Evolutionary conservation across 2,113 vertebrate species (phyloP).

Genomic region (Malurus elegans): DNA sequence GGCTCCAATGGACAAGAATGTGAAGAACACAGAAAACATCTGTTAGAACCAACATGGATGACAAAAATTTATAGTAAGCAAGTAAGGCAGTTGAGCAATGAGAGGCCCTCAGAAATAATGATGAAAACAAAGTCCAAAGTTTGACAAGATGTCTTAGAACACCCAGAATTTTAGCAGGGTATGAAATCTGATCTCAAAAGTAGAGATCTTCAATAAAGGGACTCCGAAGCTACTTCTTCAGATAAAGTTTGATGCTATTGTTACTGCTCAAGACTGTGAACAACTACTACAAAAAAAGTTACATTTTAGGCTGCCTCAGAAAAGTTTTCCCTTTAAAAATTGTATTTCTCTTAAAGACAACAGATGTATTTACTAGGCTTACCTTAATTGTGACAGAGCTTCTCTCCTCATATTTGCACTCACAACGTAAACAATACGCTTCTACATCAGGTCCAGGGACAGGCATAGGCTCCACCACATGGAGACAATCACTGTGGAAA

Average conservation of each 20-base stretch:
- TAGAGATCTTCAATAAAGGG: background rate
- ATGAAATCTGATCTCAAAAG: background rate
- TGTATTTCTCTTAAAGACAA: background rate
- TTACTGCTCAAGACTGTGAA: background rate
- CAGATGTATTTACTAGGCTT: background rate
- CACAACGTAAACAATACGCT: conserved; percentile 96
- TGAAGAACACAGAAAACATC: background rate
- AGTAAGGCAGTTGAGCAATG: background rate
- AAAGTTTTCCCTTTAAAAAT: background rate
- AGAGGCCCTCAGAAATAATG: background rate
- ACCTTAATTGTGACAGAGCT: conserved; percentile 97
- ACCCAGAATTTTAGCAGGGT: background rate
- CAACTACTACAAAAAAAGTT: background rate
- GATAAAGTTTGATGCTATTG: background rate
- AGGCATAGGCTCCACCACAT: conserved; percentile 95
- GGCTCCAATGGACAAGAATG: background rate
- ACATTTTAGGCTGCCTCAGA: background rate
- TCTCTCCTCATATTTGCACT: conserved; percentile 98
- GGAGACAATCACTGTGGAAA: conserved; percentile 85
- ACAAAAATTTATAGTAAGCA: background rate
- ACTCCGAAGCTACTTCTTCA: background rate
- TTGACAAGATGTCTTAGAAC: background rate
- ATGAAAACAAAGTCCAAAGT: background rate
- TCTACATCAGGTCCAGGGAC: conserved; percentile 94
- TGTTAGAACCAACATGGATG: background rate